Percentiles rank a stretch among this genome's conserved stretches.
These are phyloP conservation scores for Synergus gifuensis DNA, from an alignment of 2,888 invertebrate genomes.

Conservation along the genomic window DNA sequence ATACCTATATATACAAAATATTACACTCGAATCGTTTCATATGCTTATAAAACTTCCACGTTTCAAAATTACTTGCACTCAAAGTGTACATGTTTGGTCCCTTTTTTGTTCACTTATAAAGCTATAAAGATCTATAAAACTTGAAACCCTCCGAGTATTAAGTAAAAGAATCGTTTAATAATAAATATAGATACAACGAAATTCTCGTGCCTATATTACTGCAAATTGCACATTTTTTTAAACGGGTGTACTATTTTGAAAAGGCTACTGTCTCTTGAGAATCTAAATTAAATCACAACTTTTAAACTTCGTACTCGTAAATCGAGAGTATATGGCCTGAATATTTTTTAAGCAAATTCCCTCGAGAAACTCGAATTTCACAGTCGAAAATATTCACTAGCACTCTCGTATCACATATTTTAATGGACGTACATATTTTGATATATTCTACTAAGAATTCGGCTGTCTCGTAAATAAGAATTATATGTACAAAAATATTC, in stretches of 20 bases:
- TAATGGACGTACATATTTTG: background rate
- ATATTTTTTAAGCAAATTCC: background rate
- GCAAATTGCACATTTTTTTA: background rate
- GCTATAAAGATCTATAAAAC: background rate
- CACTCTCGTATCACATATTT: background rate
- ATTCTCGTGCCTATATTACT: background rate
- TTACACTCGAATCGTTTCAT: constrained; percentile 3
- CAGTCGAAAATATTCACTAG: background rate
- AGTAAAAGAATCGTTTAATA: background rate
- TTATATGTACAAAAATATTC: constrained; percentile 40
- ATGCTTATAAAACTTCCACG: constrained; percentile 47
- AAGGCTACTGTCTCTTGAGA: background rate
- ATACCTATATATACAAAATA: constrained; percentile 55
- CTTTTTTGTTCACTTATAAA: background rate
- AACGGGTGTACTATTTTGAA: background rate
- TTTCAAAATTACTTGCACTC: constrained; percentile 53
- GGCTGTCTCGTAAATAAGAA: constrained; percentile 9
- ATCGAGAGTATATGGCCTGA: background rate
- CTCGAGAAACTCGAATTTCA: background rate
- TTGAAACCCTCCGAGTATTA: background rate
- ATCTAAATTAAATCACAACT: constrained; percentile 20
- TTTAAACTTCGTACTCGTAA: background rate
- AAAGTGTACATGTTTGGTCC: constrained; percentile 40
- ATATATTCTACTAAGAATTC: background rate
- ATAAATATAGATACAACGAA: background rate